Evolutionary conservation across 2,888 invertebrate genomes (phyloP).

Genomic region (Stenchaetothrips biformis): DNA sequence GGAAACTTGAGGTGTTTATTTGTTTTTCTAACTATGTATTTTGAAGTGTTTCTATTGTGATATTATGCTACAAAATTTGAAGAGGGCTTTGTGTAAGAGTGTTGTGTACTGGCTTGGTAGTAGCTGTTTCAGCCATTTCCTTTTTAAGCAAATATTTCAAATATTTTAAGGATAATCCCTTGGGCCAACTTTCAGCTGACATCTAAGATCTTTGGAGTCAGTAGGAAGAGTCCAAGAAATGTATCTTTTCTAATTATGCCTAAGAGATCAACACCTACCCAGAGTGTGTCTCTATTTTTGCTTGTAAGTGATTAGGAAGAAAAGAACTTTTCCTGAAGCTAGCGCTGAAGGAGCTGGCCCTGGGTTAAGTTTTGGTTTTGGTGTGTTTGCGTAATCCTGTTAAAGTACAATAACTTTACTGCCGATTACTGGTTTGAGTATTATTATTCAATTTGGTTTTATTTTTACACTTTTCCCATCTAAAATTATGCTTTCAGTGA

Average conservation of each 20-base stretch:
- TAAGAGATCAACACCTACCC: too few relatives aligned
- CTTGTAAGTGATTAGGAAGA: background rate
- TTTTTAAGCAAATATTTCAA: conserved; percentile 17
- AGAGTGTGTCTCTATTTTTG: too few relatives aligned
- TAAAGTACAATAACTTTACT: background rate
- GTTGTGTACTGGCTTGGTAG: conserved; percentile 28
- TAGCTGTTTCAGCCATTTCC: conserved; percentile 25
- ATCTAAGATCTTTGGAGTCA: background rate
- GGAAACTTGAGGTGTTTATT: background rate
- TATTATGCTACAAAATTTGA: background rate
- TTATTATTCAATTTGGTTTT: background rate
- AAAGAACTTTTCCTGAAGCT: background rate
- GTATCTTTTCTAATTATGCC: too few relatives aligned
- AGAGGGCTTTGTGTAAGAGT: conserved; percentile 8
- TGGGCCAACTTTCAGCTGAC: background rate
- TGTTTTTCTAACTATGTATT: background rate
- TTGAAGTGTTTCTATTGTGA: conserved; percentile 15
- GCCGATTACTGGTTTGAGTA: background rate
- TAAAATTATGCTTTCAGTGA: background rate
- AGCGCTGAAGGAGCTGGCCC: background rate
- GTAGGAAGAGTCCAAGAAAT: too few relatives aligned
- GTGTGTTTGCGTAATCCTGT: background rate
- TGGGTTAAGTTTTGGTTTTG: conserved; percentile 32
- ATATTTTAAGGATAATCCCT: background rate
- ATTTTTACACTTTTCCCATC: background rate